Base-by-base conservation (phyloP, 1,140 invertebrate genomes). In the Drosophila auraria region DNA sequence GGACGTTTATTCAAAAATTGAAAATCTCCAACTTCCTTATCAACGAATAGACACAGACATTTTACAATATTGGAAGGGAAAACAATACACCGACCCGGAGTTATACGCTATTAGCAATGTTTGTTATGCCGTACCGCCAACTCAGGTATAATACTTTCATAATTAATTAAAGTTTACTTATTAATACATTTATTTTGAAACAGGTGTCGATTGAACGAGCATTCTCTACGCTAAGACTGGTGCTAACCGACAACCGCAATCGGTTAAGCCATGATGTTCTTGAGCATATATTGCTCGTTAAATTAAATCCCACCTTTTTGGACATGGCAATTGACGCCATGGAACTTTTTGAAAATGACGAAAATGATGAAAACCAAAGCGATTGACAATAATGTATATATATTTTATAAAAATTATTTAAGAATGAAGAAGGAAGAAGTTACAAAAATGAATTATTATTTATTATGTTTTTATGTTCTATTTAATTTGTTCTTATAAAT, bases 61-160 rank as follows among this genome's bases (percentile, higher is more conserved):
- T 50, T 14, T 72, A 33, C 25, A 23, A 14, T 78, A 53, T 62
- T 68, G 75, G 64, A 68, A 64, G 27, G 61, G 40, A 7, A 59
- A 63, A 30, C 23, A 72, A 25, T 47, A 17, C 17, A 58, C 44
- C 14, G 76, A 78, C 30, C 70, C 42, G 11, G 76, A 74, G 44
- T 30, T 78, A 30, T 69, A 74, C 40, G 63, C 59, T 59, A 57
- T 78, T 14, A 78, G 63, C 42, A 78, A 66, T 27, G 44, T 66
- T 66, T 73, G 75, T 33, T 78, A 63, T 51, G 58, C 58, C 12
- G 40, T 71, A 58, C 66, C 68, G 5, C 20, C 69, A 38, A 73
- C 61, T 49, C 61, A 73, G 53, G 56, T 73, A 65, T 27, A 47
- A 45, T 49, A 66, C n/a, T 51, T 1, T 6, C 9, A n/a, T 56